These are phyloP conservation scores for Euzophera pinguis DNA, from an alignment of 2,888 invertebrate species.

Conservation along the genomic window DNA sequence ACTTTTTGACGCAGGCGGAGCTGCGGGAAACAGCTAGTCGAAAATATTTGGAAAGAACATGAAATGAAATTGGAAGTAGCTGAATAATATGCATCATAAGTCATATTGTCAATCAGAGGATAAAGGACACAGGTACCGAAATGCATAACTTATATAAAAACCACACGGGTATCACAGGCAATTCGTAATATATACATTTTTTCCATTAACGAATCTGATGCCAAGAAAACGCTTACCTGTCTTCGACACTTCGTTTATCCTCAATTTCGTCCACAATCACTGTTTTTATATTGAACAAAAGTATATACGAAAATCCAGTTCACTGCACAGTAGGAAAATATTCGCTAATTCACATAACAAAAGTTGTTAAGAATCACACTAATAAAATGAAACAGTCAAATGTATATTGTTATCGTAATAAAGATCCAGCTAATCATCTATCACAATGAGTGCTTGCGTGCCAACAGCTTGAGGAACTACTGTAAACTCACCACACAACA, in stretches of 20 bases:
- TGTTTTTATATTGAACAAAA: constrained; percentile 13
- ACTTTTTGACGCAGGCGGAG: too few relatives aligned
- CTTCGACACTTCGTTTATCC: constrained; percentile 44
- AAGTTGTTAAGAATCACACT: neutral
- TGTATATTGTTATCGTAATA: neutral
- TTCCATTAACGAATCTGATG: too few relatives aligned
- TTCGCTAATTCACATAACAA: constrained; percentile 1
- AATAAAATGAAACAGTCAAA: neutral
- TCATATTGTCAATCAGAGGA: too few relatives aligned
- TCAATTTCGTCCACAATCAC: constrained; percentile 45
- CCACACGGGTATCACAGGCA: too few relatives aligned
- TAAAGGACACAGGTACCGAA: too few relatives aligned
- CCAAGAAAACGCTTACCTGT: constrained; percentile 37
- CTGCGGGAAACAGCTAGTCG: too few relatives aligned
- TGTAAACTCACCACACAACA: constrained; percentile 70
- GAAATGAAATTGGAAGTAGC: too few relatives aligned
- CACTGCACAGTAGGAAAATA: constrained; percentile 21
- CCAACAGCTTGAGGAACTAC: constrained; percentile 72
- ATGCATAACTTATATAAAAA: too few relatives aligned
- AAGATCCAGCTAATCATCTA: constrained; percentile 47
- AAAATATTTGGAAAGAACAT: too few relatives aligned
- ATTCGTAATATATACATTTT: too few relatives aligned
- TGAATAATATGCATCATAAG: too few relatives aligned
- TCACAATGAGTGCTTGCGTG: constrained; percentile 68
- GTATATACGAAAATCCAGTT: constrained; percentile 10